Conservation (phyloP, 2,113 vertebrate genomes). For the Stegastes partitus region DNA sequence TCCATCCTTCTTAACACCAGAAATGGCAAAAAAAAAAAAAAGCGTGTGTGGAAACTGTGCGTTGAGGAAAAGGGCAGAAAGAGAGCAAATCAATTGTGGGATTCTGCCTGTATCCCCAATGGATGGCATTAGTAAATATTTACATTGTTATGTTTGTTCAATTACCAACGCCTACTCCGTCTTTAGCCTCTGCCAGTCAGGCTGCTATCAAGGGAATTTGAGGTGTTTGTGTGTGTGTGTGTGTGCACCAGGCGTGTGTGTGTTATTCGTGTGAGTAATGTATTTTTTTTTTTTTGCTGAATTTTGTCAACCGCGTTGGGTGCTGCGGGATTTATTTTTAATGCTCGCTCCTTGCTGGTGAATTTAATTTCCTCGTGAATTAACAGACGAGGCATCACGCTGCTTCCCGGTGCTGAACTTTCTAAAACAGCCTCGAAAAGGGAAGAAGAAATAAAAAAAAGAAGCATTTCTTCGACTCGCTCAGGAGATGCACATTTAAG, state of each 20-base stretch:
- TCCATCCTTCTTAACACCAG: constrained; percentile 61
- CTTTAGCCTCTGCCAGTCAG: constrained; percentile 81
- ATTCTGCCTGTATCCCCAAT: constrained; percentile 70
- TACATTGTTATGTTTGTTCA: constrained; percentile 83
- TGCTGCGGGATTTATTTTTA: constrained; percentile 13
- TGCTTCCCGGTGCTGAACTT: constrained; percentile 18
- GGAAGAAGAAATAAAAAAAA: not conserved
- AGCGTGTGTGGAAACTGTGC: constrained; percentile 35
- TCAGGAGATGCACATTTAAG: not conserved
- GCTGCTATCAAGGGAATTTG: constrained; percentile 76
- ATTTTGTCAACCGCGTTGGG: constrained; percentile 50
- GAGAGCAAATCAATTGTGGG: constrained; percentile 73
- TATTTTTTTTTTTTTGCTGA: constrained; percentile 47
- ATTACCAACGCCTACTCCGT: constrained; percentile 79
- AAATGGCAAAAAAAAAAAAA: constrained; percentile 20
- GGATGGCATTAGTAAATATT: constrained; percentile 82
- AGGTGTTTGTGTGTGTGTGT: constrained; percentile 57
- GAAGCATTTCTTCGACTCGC: not conserved
- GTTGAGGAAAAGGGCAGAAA: constrained; percentile 57
- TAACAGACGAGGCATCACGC: not conserved
- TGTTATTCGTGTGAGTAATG: constrained; percentile 32
- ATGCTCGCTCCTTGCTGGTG: not conserved
- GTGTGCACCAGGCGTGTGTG: constrained; percentile 48
- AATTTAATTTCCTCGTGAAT: constrained; percentile 11
- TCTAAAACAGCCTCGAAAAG: not conserved